Conservation (phyloP, 2,113 vertebrate genomes). For the Theristicus caerulescens region DNA sequence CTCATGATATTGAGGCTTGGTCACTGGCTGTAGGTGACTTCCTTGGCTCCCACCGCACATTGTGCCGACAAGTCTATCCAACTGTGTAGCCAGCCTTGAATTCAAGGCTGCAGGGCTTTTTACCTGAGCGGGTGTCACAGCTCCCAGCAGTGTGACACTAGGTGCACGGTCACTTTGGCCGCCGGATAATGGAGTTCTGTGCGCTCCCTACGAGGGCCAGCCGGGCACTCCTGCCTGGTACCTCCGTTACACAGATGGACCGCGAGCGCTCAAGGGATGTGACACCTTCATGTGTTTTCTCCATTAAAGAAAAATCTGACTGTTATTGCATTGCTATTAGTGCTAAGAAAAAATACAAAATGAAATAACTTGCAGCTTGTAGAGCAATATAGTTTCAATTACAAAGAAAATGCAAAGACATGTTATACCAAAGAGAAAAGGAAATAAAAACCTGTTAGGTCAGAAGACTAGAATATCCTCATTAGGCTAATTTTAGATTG, state of each 20-base stretch:
- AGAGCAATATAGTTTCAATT: not conserved
- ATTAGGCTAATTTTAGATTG: not conserved
- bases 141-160: not conserved
- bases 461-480: not conserved
- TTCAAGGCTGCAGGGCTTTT: not conserved
- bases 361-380: not conserved
- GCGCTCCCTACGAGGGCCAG: not conserved
- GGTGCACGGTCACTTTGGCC: not conserved
- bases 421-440: not conserved
- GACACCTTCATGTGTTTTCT: not conserved
- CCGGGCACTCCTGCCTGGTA: not conserved
- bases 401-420: not conserved
- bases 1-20: not conserved
- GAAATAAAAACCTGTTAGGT: not conserved
- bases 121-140: not conserved
- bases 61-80: not conserved
- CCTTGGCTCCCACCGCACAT: not conserved
- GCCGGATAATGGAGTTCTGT: not conserved
- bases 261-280: accelerated
- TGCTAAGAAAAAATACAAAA: not conserved
- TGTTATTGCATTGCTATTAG: not conserved
- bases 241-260: not conserved
- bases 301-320: conserved; percentile 7
- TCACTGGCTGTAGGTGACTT: not conserved
- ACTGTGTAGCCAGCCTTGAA: accelerated